phyloP scores from a whole-genome alignment of 2,797 vertebrate species.

The Melanogrammus aeglefinus region DNA sequence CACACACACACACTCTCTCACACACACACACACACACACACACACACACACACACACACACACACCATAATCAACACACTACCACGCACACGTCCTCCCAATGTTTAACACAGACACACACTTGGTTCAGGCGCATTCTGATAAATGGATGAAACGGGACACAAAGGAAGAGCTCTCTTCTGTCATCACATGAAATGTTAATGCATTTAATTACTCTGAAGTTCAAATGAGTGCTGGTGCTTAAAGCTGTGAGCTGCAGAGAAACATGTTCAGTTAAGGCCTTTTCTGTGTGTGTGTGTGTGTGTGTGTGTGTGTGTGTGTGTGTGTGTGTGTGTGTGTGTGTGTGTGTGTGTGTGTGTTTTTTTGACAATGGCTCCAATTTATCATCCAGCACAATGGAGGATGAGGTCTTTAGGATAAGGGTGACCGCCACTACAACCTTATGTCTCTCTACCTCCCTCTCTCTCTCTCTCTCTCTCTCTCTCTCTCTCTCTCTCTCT shows the following conservation, averaged over 20 bases:
- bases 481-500: too few relatives aligned
- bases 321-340: not conserved
- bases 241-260: slow-evolving; percentile 31
- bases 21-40: slow-evolving; percentile 27
- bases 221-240: slow-evolving; percentile 13
- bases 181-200: slow-evolving; percentile 61
- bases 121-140: slow-evolving; percentile 11
- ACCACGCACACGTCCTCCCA: too few relatives aligned
- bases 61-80: too few relatives aligned
- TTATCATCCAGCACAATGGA: slow-evolving; percentile 61
- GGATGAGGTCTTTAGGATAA: slow-evolving; percentile 40
- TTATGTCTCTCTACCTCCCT: not conserved
- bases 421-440: slow-evolving; percentile 32
- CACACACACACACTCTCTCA: slow-evolving; percentile 21
- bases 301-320: not conserved
- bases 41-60: too few relatives aligned
- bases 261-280: slow-evolving; percentile 59
- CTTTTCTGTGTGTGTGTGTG: slow-evolving; percentile 33
- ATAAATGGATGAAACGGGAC: slow-evolving; percentile 60
- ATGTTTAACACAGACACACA: too few relatives aligned
- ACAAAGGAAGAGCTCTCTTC: slow-evolving; percentile 54
- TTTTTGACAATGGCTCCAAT: slow-evolving; percentile 55
- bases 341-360: not conserved
- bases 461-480: too few relatives aligned
- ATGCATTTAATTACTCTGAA: slow-evolving; percentile 71